Evolutionary conservation across 1,140 invertebrate species (phyloP), one percentile per base, ranked within the genome.

Genomic region (Ceratina australensis): DNA sequence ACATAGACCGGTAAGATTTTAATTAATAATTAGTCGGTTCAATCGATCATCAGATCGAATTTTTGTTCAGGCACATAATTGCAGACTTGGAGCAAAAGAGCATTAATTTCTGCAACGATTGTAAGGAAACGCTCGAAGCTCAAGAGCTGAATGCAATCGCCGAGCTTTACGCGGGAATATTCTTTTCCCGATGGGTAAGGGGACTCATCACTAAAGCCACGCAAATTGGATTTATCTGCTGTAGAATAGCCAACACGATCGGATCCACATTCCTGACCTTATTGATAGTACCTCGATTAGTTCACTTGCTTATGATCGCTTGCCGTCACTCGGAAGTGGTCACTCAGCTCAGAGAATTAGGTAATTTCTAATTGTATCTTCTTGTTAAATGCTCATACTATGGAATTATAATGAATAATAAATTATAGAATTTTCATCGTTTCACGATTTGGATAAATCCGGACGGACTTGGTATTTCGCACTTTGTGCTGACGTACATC

Each of bases 381-480:
- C 22, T 15, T 15, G 54, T 26, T 47, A 3, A 12, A 7, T 16
- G 4, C 20, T 26, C 12, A 0, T 12, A 18, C 47, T 56, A 50
- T 10, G 7, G 18, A 15, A 26, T 60, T 13, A 20, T 49, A 13
- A 20, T 78, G 20, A 15, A 20, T 33, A 52, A 20, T 47, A 18
- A 24, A 64, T 59, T 24, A 10, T 33, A 92, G 90, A 93, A 85
- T 90, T 89, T 49, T 79, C 89, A 18, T 87, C 91, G 2, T 79
- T 82, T 50, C 86, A 89, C 50, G 87, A 93, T 72, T 72, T 88
- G 50, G 93, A 93, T 80, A 93, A 92, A 85, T 93, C 92, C 3
- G 90, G 91, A 76, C 86, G 83, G 42, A 89, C 89, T 24, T 93
- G 93, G 93, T 94, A 93, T 79, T 92, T 92, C 78, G 89, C 92